Conservation (phyloP, 2,797 vertebrate genomes). For the Capromys pilorides region DNA sequence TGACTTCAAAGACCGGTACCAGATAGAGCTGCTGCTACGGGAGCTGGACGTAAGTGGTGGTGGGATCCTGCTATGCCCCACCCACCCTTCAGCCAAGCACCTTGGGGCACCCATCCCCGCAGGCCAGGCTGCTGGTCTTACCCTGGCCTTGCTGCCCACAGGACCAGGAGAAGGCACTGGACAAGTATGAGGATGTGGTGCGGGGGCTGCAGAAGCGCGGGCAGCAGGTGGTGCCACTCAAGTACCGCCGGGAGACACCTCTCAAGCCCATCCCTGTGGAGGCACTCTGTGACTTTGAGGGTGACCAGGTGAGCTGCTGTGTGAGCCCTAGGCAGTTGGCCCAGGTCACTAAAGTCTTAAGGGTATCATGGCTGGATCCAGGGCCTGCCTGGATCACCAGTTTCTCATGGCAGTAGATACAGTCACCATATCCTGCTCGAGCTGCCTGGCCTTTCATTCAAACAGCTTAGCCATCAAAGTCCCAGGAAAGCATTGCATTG, state of each 20-base stretch:
- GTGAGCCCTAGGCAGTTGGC: neutral
- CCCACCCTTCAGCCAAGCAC: neutral
- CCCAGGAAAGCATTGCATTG: neutral
- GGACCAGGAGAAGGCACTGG: constrained; percentile 96
- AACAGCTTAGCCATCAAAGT: neutral
- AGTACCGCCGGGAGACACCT: constrained; percentile 88
- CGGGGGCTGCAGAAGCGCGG: constrained; percentile 91
- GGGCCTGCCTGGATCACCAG: neutral
- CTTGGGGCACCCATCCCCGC: neutral
- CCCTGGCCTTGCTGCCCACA: constrained; percentile 62
- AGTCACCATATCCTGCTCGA: too few relatives aligned
- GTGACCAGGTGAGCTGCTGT: constrained; percentile 88
- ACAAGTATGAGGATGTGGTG: constrained; percentile 92
- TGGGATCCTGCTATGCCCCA: too few relatives aligned
- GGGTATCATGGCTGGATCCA: neutral
- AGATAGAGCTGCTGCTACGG: constrained; percentile 91
- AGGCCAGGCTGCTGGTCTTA: neutral
- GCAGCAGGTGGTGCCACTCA: constrained; percentile 92
- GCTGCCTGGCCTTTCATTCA: neutral
- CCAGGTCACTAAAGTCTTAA: neutral
- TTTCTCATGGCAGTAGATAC: too few relatives aligned
- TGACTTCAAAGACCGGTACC: constrained; percentile 96
- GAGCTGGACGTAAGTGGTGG: constrained; percentile 92
- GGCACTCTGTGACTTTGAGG: constrained; percentile 95
- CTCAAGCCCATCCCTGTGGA: constrained; percentile 93